Conservation (phyloP, 2,113 vertebrate genomes). For the Brevimyrus niger region DNA sequence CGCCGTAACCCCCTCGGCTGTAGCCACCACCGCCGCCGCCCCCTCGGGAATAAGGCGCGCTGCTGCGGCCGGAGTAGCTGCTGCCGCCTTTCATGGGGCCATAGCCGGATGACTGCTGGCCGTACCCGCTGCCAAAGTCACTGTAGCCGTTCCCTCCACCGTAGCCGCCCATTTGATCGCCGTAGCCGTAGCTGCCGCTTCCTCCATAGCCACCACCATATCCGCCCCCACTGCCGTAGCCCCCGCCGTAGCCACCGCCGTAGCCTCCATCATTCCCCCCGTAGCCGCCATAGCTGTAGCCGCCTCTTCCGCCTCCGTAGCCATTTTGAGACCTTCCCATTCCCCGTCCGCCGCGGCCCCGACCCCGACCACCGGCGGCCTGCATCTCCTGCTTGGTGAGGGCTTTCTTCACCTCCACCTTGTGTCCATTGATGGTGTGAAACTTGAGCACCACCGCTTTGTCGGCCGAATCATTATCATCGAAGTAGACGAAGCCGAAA, state of each 20-base stretch:
- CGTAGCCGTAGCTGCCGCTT: conserved; percentile 50
- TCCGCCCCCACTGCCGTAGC: conserved; percentile 43
- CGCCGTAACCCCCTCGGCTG: conserved; percentile 47
- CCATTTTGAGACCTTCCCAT: conserved; percentile 36
- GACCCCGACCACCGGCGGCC: conserved; percentile 55
- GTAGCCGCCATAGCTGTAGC: conserved; percentile 44
- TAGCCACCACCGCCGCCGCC: conserved; percentile 51
- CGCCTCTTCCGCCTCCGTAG: conserved; percentile 32
- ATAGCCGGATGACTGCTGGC: conserved; percentile 79
- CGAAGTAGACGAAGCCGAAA: conserved; percentile 88
- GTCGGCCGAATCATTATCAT: conserved; percentile 86
- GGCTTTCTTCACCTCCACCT: conserved; percentile 79
- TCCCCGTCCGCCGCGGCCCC: conserved; percentile 41
- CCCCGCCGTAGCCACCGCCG: conserved; percentile 36
- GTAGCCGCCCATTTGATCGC: conserved; percentile 69
- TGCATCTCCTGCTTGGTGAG: conserved; percentile 80
- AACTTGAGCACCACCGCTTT: conserved; percentile 82
- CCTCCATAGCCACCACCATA: conserved; percentile 65
- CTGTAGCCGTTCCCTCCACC: conserved; percentile 83
- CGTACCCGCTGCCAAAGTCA: conserved; percentile 79
- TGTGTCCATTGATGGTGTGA: conserved; percentile 77
- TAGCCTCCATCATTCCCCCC: conserved; percentile 50
- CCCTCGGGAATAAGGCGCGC: conserved; percentile 75
- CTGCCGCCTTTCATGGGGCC: conserved; percentile 81
- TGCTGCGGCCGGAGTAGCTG: conserved; percentile 71